Evolutionary conservation across 2,113 vertebrate species (phyloP).

Genomic region (Saccopteryx bilineata): DNA sequence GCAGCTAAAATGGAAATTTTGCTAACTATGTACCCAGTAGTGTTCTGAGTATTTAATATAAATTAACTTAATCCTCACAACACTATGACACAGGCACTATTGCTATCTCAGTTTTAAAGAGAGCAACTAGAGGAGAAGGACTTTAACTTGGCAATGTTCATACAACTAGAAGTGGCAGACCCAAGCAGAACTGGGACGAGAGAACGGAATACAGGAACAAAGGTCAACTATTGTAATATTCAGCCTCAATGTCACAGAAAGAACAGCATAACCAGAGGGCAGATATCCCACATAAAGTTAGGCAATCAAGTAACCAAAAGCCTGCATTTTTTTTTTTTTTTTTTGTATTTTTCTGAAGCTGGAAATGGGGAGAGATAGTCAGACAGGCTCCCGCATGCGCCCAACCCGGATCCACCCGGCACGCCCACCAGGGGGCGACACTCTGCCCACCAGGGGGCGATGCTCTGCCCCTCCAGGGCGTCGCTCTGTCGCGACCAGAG

Average conservation of each 20-base stretch:
- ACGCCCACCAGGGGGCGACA: too few relatives aligned
- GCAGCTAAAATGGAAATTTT: slow-evolving; percentile 38
- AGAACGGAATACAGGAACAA: background rate
- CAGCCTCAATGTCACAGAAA: background rate
- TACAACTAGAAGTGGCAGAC: background rate
- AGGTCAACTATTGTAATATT: background rate
- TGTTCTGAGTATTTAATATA: slow-evolving; percentile 5
- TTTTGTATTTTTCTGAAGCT: too few relatives aligned
- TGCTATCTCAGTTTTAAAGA: slow-evolving; percentile 7
- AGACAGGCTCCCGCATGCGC: too few relatives aligned
- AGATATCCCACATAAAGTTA: background rate
- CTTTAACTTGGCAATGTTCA: background rate
- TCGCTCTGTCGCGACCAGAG: too few relatives aligned
- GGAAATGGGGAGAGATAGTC: too few relatives aligned
- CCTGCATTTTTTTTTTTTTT: too few relatives aligned
- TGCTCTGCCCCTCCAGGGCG: too few relatives aligned
- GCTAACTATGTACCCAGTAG: background rate
- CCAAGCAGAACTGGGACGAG: background rate
- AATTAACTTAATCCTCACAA: slow-evolving; percentile 46
- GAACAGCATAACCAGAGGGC: background rate
- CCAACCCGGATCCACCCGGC: too few relatives aligned
- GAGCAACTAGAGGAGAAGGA: background rate
- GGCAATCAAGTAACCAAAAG: background rate
- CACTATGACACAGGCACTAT: background rate
- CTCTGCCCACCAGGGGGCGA: too few relatives aligned